Base-by-base conservation (phyloP, 2,888 invertebrate genomes). In the Oligia strigilis region DNA sequence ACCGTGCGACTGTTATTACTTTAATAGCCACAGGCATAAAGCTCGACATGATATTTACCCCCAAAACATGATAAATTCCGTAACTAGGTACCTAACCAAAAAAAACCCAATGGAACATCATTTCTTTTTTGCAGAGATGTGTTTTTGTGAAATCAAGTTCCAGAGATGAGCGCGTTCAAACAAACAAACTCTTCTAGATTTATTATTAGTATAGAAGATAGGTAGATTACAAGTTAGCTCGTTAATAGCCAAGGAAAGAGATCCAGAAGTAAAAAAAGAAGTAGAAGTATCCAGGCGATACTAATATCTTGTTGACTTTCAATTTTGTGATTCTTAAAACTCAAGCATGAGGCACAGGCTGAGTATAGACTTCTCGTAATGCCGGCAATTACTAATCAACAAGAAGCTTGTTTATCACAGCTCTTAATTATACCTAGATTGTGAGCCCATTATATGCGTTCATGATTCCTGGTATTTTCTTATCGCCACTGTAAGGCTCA, bases 311-410 rank as follows among this genome's bases (percentile, higher is more conserved):
- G 40, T 52, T 60, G 5, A 23, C 60, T 43, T 43, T 77, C 29
- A 78, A 62, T 78, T 52, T 69, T 6, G 36, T 69, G 17, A 13
- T 78, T 78, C 67, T 67, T 52, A 23, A 23, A 71, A 77, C 49
- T 52, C 23, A 62, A 64, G 29, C 58, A 60, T n/a, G 60, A 79
- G 19, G 14, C 66, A 60, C 23, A n/a, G 13, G n/a, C 65, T 52
- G 29, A 43, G 17, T 29, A 67, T 17, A 72, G 29, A n/a, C 43
- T 79, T 72, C 66, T 67, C 40, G n/a, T 40, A n/a, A 60, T 23
- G 1, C 14, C 13, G 19, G 13, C 5, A 19, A 49, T 78, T 46
- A 46, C 46, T 70, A 29, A 65, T 77, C 52, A 67, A 46, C 43
- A 52, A 36, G 9, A 11, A 78, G 19, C 6, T 67, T 36, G 79